A percentile compares a stretch with the other conserved stretches of the same genome.
These are phyloP conservation scores for Wiebesia pumilae DNA, from an alignment of 1,140 invertebrate species.

Conservation along the genomic window DNA sequence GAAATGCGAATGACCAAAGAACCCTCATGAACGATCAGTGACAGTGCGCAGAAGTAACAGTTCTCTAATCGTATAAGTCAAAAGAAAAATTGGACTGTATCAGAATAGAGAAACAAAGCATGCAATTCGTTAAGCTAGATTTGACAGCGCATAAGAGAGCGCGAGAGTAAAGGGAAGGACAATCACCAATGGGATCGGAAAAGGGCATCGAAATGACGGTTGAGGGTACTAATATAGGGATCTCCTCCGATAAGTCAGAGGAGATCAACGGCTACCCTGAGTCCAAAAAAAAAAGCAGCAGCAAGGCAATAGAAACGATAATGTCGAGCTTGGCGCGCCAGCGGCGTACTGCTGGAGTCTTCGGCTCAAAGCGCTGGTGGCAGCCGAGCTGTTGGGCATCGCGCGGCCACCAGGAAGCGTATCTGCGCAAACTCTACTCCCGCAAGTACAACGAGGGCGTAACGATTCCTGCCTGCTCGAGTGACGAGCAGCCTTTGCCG, in stretches of 20 bases:
- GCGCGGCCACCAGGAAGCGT: constrained; percentile 72
- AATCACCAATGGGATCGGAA: not conserved
- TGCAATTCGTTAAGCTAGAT: not conserved
- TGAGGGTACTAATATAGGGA: not conserved
- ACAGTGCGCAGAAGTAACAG: not conserved
- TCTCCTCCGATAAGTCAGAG: not conserved
- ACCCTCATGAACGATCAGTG: not conserved
- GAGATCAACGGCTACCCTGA: not conserved
- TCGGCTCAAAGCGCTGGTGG: constrained; percentile 73
- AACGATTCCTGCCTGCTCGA: constrained; percentile 29
- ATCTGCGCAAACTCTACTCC: constrained; percentile 70
- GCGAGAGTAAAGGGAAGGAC: not conserved
- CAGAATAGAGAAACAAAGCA: not conserved
- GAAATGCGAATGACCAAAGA: not conserved
- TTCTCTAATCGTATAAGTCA: not conserved
- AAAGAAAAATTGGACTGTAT: not conserved
- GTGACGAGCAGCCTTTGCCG: constrained; percentile 6
- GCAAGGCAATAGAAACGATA: constrained; percentile 55
- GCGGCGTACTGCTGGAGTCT: constrained; percentile 65
- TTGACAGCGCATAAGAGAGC: no score
- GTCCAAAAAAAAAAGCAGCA: constrained; percentile 48
- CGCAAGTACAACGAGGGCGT: constrained; percentile 61
- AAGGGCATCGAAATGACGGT: not conserved
- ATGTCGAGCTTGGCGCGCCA: constrained; percentile 70
- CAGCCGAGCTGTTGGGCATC: constrained; percentile 72